Evolutionary conservation across 2,888 invertebrate genomes (phyloP).

Genomic region (Cheilosia grossa): DNA sequence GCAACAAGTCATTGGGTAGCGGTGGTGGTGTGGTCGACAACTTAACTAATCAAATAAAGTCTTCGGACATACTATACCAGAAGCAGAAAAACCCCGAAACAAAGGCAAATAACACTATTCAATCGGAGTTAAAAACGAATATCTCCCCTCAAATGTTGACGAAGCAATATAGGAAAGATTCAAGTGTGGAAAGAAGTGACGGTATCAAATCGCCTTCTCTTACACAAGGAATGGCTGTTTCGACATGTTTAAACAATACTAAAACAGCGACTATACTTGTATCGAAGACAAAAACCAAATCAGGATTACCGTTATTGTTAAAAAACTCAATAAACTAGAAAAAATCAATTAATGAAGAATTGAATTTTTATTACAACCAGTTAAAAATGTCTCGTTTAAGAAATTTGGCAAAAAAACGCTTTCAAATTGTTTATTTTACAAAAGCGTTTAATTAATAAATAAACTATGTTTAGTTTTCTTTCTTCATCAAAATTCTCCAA

Average conservation of each 20-base stretch:
- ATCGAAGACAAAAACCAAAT: constrained; percentile 84
- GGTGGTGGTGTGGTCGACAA: constrained; percentile 27
- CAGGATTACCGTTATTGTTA: constrained; percentile 83
- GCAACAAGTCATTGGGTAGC: constrained; percentile 47
- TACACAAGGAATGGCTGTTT: constrained; percentile 48
- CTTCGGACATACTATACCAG: constrained; percentile 33
- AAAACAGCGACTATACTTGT: constrained; percentile 83
- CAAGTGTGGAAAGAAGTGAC: constrained; percentile 23
- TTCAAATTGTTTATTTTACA: no score
- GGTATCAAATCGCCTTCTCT: constrained; percentile 58
- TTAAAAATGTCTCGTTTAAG: neutral
- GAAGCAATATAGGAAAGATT: constrained; percentile 31
- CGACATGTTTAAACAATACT: constrained; percentile 75
- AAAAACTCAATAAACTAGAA: constrained; percentile 83
- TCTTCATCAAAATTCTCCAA: neutral
- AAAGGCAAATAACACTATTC: constrained; percentile 32
- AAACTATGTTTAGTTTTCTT: no score
- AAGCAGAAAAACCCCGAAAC: constrained; percentile 47
- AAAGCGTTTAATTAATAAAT: no score
- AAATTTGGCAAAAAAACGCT: no score
- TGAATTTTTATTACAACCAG: neutral
- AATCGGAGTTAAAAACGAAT: constrained; percentile 51
- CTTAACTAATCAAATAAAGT: constrained; percentile 39
- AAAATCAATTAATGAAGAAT: neutral
- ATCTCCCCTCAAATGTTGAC: constrained; percentile 45